phyloP scores from a whole-genome alignment of 2,888 invertebrate genomes.

The Molorchus minor region DNA sequence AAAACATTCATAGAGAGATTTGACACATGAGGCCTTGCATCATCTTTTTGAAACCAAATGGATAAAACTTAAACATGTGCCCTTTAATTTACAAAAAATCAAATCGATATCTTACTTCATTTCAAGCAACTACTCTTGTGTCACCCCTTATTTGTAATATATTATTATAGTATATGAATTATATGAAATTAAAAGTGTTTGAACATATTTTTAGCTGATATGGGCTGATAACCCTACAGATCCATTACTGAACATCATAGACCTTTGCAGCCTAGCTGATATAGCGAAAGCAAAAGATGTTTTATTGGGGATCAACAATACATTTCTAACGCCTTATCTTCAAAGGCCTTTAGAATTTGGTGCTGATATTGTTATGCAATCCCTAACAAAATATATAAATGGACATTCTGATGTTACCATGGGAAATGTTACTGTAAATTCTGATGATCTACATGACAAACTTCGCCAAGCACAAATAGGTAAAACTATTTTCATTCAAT shows the following conservation, averaged over 20 bases:
- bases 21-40: no score
- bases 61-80: no score
- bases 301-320: constrained; percentile 43
- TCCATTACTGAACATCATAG: constrained; percentile 83
- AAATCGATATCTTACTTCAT: no score
- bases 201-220: constrained; percentile 67
- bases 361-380: constrained; percentile 48
- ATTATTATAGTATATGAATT: no score
- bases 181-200: not conserved
- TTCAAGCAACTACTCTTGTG: no score
- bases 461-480: constrained; percentile 54
- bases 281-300: constrained; percentile 63
- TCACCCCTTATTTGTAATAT: no score
- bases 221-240: constrained; percentile 95
- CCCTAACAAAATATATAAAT: constrained; percentile 49
- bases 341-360: constrained; percentile 50
- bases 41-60: no score
- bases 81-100: no score
- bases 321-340: constrained; percentile 44
- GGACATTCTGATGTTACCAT: constrained; percentile 50
- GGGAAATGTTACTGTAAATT: constrained; percentile 44
- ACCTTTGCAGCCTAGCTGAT: constrained; percentile 75
- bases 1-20: no score
- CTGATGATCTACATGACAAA: constrained; percentile 59
- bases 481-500: constrained; percentile 21